Evolutionary conservation across 1,140 invertebrate species (phyloP).

Genomic region (Lordiphosa stackelbergi): DNA sequence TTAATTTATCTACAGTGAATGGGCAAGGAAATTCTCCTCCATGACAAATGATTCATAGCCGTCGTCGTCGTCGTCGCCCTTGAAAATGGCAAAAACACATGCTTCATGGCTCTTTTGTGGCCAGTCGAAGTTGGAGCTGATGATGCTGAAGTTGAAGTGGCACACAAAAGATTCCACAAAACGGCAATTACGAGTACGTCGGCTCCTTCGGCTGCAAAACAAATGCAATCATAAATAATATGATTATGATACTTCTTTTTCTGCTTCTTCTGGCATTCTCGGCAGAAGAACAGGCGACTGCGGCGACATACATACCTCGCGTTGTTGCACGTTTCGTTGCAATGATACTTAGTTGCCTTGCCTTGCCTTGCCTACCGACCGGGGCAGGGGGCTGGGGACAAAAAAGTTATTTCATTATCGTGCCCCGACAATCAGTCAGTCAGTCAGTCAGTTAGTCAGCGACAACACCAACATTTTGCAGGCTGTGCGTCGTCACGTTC

Average conservation of each 20-base stretch:
- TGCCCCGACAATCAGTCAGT: conserved; percentile 68
- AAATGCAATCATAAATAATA: conserved; percentile 73
- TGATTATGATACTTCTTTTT: conserved; percentile 65
- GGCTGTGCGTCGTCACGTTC: conserved; percentile 58
- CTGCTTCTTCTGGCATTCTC: conserved; percentile 34
- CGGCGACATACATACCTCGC: conserved; percentile 29
- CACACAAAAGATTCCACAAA: conserved; percentile 44
- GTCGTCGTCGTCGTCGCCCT: conserved; percentile 38
- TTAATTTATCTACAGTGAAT: neutral
- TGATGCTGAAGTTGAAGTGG: conserved; percentile 30
- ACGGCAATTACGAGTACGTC: conserved; percentile 33
- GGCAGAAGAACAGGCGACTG: conserved; percentile 30
- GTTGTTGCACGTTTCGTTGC: conserved; percentile 34
- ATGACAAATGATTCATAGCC: conserved; percentile 59
- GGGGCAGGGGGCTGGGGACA: conserved; percentile 6
- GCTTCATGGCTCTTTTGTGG: conserved; percentile 41
- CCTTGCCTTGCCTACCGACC: neutral
- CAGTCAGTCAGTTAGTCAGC: no score
- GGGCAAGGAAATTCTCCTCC: neutral
- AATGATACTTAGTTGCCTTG: conserved; percentile 1
- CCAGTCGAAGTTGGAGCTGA: conserved; percentile 32
- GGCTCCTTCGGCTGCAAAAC: conserved; percentile 31
- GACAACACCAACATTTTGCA: conserved; percentile 6
- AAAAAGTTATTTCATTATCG: conserved; percentile 65
- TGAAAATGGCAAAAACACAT: conserved; percentile 69